phyloP scores from a whole-genome alignment of 2,797 vertebrate genomes.

The Xiphophorus birchmanni region DNA sequence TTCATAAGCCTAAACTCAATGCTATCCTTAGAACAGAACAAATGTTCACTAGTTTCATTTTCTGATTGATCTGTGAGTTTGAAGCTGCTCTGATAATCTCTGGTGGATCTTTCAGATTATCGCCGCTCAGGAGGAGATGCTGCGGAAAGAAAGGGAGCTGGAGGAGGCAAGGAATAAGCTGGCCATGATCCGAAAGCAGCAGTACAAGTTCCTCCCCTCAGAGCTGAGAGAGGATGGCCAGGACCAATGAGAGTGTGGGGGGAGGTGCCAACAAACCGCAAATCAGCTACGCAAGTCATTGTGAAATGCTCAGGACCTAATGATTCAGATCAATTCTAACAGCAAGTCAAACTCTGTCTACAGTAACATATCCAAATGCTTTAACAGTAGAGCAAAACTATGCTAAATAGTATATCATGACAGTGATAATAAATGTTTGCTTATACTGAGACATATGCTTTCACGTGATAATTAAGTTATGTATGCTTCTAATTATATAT shows the following conservation, averaged over 20 bases:
- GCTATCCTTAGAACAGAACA: not conserved
- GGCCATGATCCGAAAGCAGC: constrained; percentile 94
- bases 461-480: constrained; percentile 44
- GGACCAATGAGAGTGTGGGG: constrained; percentile 76
- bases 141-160: constrained; percentile 94
- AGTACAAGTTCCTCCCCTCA: constrained; percentile 96
- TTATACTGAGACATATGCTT: constrained; percentile 55
- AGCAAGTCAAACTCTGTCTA: constrained; percentile 51
- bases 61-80: not conserved
- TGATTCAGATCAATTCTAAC: constrained; percentile 39
- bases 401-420: not conserved
- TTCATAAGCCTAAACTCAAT: not conserved
- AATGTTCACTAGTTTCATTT: not conserved
- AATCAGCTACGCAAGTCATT: constrained; percentile 19
- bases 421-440: constrained; percentile 38
- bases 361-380: constrained; percentile 53
- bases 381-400: constrained; percentile 29
- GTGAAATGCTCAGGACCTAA: constrained; percentile 53
- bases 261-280: not conserved
- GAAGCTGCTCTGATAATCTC: not conserved
- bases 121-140: constrained; percentile 97
- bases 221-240: constrained; percentile 93
- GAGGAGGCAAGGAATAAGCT: constrained; percentile 94
- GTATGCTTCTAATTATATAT: constrained; percentile 62
- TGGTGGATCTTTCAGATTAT: constrained; percentile 87